Evolutionary conservation across 2,797 vertebrate species (phyloP), one percentile per base, ranked within the genome.

Genomic region (Acanthis flammea): DNA sequence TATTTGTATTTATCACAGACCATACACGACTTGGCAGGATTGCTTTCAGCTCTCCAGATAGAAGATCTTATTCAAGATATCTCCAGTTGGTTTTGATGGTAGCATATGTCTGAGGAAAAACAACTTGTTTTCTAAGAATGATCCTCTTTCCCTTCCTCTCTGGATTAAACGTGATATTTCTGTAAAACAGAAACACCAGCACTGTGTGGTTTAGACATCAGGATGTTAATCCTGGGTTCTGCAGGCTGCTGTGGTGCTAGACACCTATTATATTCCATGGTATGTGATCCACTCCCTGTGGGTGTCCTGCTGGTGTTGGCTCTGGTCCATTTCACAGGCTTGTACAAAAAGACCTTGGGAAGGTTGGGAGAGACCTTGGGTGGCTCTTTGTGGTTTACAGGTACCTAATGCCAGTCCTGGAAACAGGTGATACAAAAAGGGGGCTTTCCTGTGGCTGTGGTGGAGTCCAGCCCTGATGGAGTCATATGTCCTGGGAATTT

Each of bases 211-310:
- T 86, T 41, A 58, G 37, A 12, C 6, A 21, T 7, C 14, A 47
- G 45, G 31, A 10, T 47, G 70, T 41, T 62, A 47, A 57, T 63
- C 27, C 22, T 33, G 22, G 15, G 4, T 50, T 25, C 23, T 35
- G 31, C 27, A 7, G 17, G 39, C 4, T 67, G 23, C 28, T 44
- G n/a, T 53, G 35, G 23, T 42, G 23, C 28, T 61, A 12, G 50
- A 70, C 10, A 44, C 1, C 17, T 57, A 11, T 44, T 83, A 14
- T 44, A 41, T 77, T 55, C 25, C n/a, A 24, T 58, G 31, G 37
- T 8, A 6, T 4, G 2, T 55, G 44, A 67, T 27, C 19, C 3
- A 3, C 21, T 90, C 23, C 5, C 0, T 37, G 1, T 41, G 27
- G 19, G 6, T 39, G 21, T 73, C 24, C 47, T 58, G 9, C 23